phyloP scores from a whole-genome alignment of 2,113 vertebrate genomes.

The Muntiacus reevesi region DNA sequence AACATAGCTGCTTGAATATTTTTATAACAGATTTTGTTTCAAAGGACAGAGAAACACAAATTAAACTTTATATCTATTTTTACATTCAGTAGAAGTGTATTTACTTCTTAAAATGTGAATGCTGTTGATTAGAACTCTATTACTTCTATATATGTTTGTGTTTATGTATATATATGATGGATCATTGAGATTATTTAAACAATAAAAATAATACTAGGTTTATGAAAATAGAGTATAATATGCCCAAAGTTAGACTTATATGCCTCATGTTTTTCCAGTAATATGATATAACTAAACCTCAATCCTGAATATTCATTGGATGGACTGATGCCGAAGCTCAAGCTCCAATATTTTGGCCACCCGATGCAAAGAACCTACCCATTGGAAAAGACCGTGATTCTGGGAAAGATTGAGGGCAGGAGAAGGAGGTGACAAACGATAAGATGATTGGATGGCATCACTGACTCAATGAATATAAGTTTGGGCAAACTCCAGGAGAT shows the following conservation, averaged over 20 bases:
- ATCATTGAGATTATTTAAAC: not conserved
- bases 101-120: not conserved
- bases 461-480: not conserved
- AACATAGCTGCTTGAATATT: not conserved
- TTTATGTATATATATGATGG: not conserved
- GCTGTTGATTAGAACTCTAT: not conserved
- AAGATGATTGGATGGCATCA: not conserved
- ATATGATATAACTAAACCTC: not conserved
- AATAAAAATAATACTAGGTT: not conserved
- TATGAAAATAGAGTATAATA: not conserved
- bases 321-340: not conserved
- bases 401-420: not conserved
- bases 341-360: not conserved
- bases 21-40: not conserved
- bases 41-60: not conserved
- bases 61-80: not conserved
- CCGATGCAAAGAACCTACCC: accelerated
- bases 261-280: not conserved
- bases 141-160: not conserved
- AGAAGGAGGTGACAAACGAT: not conserved
- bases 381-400: not conserved
- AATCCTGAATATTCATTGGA: not conserved
- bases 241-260: not conserved
- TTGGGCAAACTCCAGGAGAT: not conserved
- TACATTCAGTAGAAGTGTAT: not conserved